Evolutionary conservation across 1,140 invertebrate genomes (phyloP).

Genomic region (Caligus rogercresseyi): DNA sequence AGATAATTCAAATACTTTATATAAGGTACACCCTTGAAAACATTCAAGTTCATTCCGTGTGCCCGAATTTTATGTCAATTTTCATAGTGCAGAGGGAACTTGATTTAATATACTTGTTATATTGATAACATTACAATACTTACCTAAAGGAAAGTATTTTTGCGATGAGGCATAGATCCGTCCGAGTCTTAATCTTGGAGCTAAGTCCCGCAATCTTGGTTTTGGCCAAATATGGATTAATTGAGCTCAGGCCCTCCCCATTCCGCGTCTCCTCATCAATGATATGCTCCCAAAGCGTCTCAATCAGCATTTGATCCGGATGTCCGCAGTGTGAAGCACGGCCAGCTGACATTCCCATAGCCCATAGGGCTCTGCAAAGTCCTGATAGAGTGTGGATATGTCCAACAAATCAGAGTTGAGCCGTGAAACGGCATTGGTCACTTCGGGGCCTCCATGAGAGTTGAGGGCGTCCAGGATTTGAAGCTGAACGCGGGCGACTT

Average conservation of each 20-base stretch:
- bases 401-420: conserved; percentile 38
- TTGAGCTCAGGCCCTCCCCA: conserved; percentile 17
- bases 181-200: conserved; percentile 32
- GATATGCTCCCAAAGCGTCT: conserved; percentile 22
- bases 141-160: conserved; percentile 37
- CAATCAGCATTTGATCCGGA: conserved; percentile 39
- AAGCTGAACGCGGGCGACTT: conserved; percentile 57
- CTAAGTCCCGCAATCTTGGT: conserved; percentile 28
- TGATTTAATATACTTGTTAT: no score
- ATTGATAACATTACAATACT: conserved; percentile 7
- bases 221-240: conserved; percentile 21
- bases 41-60: no score
- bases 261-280: conserved; percentile 23
- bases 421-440: conserved; percentile 26
- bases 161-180: conserved; percentile 33
- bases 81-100: no score
- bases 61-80: no score
- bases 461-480: conserved; percentile 43
- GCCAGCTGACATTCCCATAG: conserved; percentile 66
- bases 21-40: no score
- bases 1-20: no score
- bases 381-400: conserved; percentile 32
- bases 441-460: not conserved
- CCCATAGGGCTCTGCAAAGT: conserved; percentile 41
- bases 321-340: conserved; percentile 52